phyloP scores from a whole-genome alignment of 2,113 vertebrate genomes.

The Lophius piscatorius region DNA sequence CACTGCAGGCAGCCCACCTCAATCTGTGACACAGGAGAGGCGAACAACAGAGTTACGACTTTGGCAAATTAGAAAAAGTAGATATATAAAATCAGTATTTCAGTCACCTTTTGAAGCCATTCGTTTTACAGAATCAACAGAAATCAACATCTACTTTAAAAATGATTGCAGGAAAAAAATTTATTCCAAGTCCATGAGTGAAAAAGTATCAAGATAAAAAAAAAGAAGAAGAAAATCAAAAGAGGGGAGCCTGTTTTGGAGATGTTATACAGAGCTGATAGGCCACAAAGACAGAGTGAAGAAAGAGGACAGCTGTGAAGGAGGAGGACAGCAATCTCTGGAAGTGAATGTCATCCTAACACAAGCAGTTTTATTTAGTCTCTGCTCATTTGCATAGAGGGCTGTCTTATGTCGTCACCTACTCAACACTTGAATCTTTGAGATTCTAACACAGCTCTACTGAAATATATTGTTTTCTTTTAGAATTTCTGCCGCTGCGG shows the following conservation, averaged over 20 bases:
- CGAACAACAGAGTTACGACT: constrained; percentile 4
- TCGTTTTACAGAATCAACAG: background rate
- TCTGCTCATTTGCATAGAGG: constrained; percentile 66
- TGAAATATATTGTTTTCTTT: too few relatives aligned
- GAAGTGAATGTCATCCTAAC: constrained; percentile 44
- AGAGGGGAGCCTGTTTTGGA: too few relatives aligned
- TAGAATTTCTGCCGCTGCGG: background rate
- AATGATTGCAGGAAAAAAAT: background rate
- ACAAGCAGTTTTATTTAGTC: constrained; percentile 62
- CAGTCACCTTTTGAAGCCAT: constrained; percentile 15
- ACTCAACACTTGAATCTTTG: too few relatives aligned
- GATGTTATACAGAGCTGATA: constrained; percentile 21
- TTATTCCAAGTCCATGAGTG: background rate
- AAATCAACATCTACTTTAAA: background rate
- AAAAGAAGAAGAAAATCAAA: constrained; percentile 15
- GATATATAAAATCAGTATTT: background rate
- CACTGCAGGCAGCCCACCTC: constrained; percentile 64
- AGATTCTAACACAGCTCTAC: too few relatives aligned
- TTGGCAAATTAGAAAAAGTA: background rate
- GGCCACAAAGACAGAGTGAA: constrained; percentile 23
- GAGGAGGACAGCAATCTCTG: constrained; percentile 27
- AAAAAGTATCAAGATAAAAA: background rate
- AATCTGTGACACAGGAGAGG: constrained; percentile 64
- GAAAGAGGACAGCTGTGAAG: constrained; percentile 43
- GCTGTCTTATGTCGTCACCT: constrained; percentile 45